phyloP scores from a whole-genome alignment of 2,113 vertebrate genomes.

The Poecile atricapillus region DNA sequence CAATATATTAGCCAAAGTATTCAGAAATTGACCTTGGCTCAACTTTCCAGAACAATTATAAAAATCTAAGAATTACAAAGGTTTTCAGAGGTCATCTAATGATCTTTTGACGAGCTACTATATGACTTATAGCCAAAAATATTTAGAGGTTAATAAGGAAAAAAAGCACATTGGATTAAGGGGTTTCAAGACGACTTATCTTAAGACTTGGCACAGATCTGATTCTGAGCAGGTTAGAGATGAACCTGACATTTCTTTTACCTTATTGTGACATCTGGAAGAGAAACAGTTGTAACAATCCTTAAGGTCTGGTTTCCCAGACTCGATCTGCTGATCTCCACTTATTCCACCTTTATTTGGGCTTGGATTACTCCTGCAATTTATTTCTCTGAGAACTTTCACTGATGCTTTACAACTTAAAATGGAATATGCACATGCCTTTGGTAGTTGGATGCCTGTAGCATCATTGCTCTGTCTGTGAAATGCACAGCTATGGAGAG shows the following conservation, averaged over 20 bases:
- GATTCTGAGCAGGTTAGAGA: neutral
- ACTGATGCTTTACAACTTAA: neutral
- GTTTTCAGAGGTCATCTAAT: neutral
- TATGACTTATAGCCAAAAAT: neutral
- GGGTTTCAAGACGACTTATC: neutral
- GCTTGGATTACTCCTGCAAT: neutral
- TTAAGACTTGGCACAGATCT: neutral
- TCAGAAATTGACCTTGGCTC: neutral
- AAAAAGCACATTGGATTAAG: neutral
- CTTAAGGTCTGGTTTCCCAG: neutral
- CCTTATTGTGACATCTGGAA: neutral
- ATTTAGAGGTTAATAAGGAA: neutral
- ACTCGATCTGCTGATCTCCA: neutral
- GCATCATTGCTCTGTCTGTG: neutral
- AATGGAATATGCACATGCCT: neutral
- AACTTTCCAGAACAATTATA: neutral
- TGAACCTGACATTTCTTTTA: neutral
- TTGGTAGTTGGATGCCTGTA: neutral
- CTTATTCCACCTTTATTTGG: neutral
- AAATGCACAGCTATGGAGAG: neutral
- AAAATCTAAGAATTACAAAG: neutral
- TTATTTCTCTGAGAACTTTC: neutral
- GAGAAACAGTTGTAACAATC: neutral
- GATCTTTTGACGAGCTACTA: neutral
- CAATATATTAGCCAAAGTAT: neutral